Evolutionary conservation across 92 coral and sea anemone genomes (phyloP), one percentile per base, ranked within the genome.

Genomic region (Porites divaricata): DNA sequence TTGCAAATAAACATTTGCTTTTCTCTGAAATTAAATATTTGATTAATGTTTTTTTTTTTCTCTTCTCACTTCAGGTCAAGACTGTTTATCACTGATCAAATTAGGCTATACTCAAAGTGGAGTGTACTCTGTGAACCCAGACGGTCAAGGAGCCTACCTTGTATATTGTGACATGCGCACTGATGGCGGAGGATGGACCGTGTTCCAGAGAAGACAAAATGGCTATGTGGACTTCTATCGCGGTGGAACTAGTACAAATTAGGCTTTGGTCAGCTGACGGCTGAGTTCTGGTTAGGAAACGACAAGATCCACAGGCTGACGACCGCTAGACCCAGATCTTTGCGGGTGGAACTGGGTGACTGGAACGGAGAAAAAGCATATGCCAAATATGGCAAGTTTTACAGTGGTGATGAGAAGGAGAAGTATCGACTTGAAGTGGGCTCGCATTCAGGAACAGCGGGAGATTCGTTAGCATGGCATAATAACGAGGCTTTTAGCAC

Each of bases 121-220:
- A 19, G 73, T 59, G 73, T 61, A 83, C 74, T 54, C 73, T 71
- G 61, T 76, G 9, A 67, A 76, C 59, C 90, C 90, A 71, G 90
- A 80, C 28, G 86, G 80, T 25, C 63, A 26, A 87, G 86, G 89
- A 67, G 8, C 57, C 51, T 86, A 78, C 76, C 22, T 24, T 8
- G 89, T 79, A 6, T 86, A 86, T 85, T 86, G 89, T 45, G 85
- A 86, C 89, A 79, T 86, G 89, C 56, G 85, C 74, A 80, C 75
- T 72, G 83, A 80, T 58, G 84, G 89, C 67, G 89, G 89, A 72
- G 83, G 88, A 16, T 86, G 89, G 89, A 86, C 89, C 9, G 87
- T 88, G 54, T 88, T 88, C 72, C 91, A 88, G 72, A 81, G 91
- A 88, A 88, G 91, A 76, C 86, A 88, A 14, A 86, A 87, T 80